These are phyloP conservation scores for Pantala flavescens DNA, from an alignment of 1,140 invertebrate species.

Conservation along the genomic window DNA sequence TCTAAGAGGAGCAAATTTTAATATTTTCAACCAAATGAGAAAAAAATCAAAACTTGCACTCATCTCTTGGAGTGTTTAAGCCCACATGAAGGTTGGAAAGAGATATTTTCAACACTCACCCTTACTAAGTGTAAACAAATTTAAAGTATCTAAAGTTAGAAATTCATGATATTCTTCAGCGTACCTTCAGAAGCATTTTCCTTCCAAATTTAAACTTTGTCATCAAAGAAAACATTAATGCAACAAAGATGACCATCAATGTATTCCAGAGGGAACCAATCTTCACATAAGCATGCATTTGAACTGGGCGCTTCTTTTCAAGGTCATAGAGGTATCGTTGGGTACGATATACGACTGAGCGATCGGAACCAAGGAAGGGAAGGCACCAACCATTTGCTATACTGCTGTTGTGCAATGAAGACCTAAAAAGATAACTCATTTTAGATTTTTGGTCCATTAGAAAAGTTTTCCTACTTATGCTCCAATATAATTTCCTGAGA, in stretches of 20 bases:
- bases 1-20: too few relatives aligned
- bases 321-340: constrained; percentile 60
- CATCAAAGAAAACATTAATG: constrained; percentile 51
- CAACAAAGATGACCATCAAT: constrained; percentile 42
- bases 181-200: constrained; percentile 52
- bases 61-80: too few relatives aligned
- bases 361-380: constrained; percentile 70
- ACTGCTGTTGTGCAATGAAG: constrained; percentile 47
- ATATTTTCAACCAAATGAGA: too few relatives aligned
- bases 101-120: too few relatives aligned
- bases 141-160: too few relatives aligned
- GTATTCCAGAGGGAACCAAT: constrained; percentile 30
- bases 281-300: constrained; percentile 36
- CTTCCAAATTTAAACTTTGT: constrained; percentile 51
- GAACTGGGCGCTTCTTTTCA: constrained; percentile 57
- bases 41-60: too few relatives aligned
- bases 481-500: too few relatives aligned
- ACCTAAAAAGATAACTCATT: constrained; percentile 40
- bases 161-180: too few relatives aligned
- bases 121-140: too few relatives aligned
- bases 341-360: constrained; percentile 61
- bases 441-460: neutral
- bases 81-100: too few relatives aligned
- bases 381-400: constrained; percentile 56
- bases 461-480: neutral